These are phyloP conservation scores for Microctenopoma steveboyesi DNA, from an alignment of 2,797 vertebrate genomes.

Conservation along the genomic window DNA sequence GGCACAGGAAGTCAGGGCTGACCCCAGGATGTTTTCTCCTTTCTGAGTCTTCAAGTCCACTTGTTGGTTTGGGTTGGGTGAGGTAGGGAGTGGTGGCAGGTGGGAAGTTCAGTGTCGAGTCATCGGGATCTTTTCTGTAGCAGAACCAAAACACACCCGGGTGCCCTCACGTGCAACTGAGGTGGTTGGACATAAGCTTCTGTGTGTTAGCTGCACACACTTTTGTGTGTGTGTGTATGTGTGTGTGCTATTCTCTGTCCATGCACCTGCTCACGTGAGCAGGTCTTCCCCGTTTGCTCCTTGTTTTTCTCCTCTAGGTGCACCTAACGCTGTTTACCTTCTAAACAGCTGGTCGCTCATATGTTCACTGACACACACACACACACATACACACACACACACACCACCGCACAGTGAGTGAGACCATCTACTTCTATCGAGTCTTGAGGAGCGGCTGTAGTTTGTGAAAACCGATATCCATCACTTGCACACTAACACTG, in stretches of 20 bases:
- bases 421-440: conserved; percentile 49
- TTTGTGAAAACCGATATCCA: conserved; percentile 57
- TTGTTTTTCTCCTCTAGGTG: conserved; percentile 27
- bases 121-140: conserved; percentile 3
- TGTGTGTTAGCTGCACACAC: neutral
- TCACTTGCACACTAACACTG: conserved; percentile 45
- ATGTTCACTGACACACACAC: conserved; percentile 18
- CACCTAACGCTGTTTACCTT: conserved; percentile 67
- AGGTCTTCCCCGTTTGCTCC: conserved; percentile 14
- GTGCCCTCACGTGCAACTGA: conserved; percentile 22
- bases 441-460: conserved; percentile 34
- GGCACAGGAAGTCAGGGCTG: conserved; percentile 49
- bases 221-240: neutral
- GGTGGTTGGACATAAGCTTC: conserved; percentile 27
- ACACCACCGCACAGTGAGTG: neutral
- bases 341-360: conserved; percentile 59
- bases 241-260: conserved; percentile 11
- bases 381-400: conserved; percentile 46
- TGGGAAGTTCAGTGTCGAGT: conserved; percentile 25
- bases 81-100: conserved; percentile 59
- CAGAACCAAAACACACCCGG: conserved; percentile 9
- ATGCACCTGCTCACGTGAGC: conserved; percentile 43
- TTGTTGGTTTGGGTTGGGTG: conserved; percentile 56
- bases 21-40: neutral
- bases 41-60: conserved; percentile 54